These are phyloP conservation scores for Ammodytes marinus DNA, from an alignment of 2,113 vertebrate species.

Conservation along the genomic window DNA sequence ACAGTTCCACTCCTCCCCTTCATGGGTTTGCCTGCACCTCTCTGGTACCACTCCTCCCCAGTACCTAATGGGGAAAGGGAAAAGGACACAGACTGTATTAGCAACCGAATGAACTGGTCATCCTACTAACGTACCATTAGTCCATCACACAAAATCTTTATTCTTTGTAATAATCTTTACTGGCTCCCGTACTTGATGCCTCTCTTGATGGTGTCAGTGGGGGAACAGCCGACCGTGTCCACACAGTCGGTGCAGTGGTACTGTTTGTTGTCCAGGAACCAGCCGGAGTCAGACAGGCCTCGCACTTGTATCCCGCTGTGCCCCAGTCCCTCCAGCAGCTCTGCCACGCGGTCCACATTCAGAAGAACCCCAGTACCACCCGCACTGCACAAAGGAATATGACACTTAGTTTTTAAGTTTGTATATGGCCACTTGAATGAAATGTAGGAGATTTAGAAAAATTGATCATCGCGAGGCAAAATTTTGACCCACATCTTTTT, in stretches of 20 bases:
- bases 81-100: background rate
- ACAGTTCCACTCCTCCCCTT: conserved; percentile 98
- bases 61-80: conserved; percentile 84
- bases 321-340: conserved; percentile 92
- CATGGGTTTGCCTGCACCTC: conserved; percentile 90
- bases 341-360: conserved; percentile 94
- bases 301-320: conserved; percentile 92
- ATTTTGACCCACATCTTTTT: background rate
- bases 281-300: conserved; percentile 95
- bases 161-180: background rate
- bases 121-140: background rate
- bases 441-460: background rate
- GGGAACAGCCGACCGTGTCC: conserved; percentile 91
- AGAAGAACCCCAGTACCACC: conserved; percentile 96
- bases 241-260: conserved; percentile 93
- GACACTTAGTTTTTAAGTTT: background rate
- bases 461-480: background rate
- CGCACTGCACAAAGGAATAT: conserved; percentile 83
- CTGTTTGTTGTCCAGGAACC: conserved; percentile 99
- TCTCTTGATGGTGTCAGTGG: conserved; percentile 95
- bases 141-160: background rate
- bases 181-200: conserved; percentile 91
- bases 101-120: background rate
- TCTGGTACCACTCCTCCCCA: conserved; percentile 96
- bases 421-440: background rate